These are phyloP conservation scores for Daktulosphaira vitifoliae DNA, from an alignment of 1,140 invertebrate genomes.

Conservation along the genomic window DNA sequence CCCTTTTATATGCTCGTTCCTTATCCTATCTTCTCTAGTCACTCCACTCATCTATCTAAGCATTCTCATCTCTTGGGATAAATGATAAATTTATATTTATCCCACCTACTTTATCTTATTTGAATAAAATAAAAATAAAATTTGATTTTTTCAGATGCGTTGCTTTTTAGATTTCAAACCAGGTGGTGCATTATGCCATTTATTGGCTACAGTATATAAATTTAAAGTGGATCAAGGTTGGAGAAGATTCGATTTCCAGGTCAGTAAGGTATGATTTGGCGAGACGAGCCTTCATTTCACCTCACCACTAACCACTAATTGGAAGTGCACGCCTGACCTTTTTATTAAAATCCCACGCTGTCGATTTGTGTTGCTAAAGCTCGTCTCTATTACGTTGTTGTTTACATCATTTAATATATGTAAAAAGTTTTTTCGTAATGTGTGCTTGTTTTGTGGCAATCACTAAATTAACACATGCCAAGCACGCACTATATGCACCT, in stretches of 20 bases:
- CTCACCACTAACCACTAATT: slow-evolving; percentile 36
- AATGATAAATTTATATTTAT: too few species aligned
- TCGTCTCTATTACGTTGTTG: slow-evolving; percentile 31
- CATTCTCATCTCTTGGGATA: too few species aligned
- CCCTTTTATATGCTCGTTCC: too few species aligned
- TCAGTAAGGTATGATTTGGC: slow-evolving; percentile 59
- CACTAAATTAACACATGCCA: slow-evolving; percentile 24
- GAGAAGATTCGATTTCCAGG: slow-evolving; percentile 82
- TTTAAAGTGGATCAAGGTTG: slow-evolving; percentile 94
- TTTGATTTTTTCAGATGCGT: slow-evolving; percentile 76
- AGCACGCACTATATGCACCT: slow-evolving; percentile 30
- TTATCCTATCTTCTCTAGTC: too few species aligned
- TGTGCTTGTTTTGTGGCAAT: slow-evolving; percentile 29
- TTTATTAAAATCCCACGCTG: slow-evolving; percentile 32
- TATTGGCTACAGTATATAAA: slow-evolving; percentile 85
- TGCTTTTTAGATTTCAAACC: slow-evolving; percentile 93
- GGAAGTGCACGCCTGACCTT: slow-evolving; percentile 32
- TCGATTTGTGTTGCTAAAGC: slow-evolving; percentile 33
- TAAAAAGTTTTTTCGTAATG: slow-evolving; percentile 28
- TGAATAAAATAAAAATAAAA: too few species aligned
- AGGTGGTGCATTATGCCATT: slow-evolving; percentile 82
- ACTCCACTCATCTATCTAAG: too few species aligned
- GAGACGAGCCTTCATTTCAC: slow-evolving; percentile 35
- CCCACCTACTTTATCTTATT: too few species aligned
- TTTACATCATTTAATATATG: slow-evolving; percentile 24